phyloP scores from a whole-genome alignment of 2,113 vertebrate genomes.

The Chlorodrepanis virens region DNA sequence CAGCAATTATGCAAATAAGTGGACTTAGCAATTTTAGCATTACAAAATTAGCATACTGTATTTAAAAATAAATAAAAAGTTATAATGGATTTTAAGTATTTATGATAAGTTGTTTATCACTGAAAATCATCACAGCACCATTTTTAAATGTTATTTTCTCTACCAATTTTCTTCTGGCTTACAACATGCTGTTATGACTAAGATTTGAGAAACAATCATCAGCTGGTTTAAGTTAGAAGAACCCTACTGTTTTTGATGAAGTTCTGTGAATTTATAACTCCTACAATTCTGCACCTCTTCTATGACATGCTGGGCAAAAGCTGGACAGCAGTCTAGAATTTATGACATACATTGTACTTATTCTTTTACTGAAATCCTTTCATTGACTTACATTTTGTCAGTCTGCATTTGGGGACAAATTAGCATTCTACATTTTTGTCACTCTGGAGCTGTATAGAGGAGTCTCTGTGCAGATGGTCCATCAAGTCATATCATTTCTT shows the following conservation, averaged over 20 bases:
- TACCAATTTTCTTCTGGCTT: conserved; percentile 5
- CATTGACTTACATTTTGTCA: background rate
- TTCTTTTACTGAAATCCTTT: background rate
- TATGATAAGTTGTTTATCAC: conserved; percentile 40
- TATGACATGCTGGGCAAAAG: background rate
- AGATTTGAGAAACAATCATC: background rate
- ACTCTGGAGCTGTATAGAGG: background rate
- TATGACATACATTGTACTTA: background rate
- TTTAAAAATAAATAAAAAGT: conserved; percentile 49
- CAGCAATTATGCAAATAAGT: conserved; percentile 52
- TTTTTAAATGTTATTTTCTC: background rate
- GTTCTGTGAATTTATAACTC: background rate
- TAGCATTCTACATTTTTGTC: background rate
- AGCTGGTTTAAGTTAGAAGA: background rate
- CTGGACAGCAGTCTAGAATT: background rate
- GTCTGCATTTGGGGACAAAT: background rate
- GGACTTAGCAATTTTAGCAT: background rate
- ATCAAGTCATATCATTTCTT: background rate
- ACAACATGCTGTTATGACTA: background rate
- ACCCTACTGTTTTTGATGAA: background rate
- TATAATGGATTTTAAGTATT: conserved; percentile 62
- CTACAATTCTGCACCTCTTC: background rate
- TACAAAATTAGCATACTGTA: conserved; percentile 21
- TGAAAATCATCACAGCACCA: conserved; percentile 8
- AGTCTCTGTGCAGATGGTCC: background rate